Conservation (phyloP, 1,140 invertebrate species). For the Ylistrum balloti region DNA sequence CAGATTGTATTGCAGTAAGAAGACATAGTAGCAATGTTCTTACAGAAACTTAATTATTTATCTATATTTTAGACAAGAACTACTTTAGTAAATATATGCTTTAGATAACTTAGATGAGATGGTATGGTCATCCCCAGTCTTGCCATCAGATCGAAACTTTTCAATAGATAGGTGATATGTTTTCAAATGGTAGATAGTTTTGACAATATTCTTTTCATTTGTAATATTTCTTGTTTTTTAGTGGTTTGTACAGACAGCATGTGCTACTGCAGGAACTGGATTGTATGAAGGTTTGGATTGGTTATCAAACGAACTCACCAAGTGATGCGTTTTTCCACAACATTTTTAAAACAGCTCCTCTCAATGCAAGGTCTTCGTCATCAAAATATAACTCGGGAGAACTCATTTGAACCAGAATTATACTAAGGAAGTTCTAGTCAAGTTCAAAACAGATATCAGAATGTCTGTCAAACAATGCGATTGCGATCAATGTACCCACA, state of each 20-base stretch:
- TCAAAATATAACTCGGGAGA: not conserved
- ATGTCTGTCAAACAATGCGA: not conserved
- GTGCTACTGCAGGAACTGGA: slow-evolving; percentile 97
- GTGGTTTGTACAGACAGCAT: slow-evolving; percentile 99
- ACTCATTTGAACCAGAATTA: not conserved
- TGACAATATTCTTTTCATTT: too few relatives aligned
- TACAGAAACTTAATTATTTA: too few relatives aligned
- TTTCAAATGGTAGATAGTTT: too few relatives aligned
- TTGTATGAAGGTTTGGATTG: slow-evolving; percentile 99
- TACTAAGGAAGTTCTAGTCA: not conserved
- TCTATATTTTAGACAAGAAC: too few relatives aligned
- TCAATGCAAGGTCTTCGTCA: not conserved
- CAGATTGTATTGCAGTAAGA: too few relatives aligned
- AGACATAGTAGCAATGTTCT: too few relatives aligned
- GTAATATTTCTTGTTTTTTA: slow-evolving; percentile 64
- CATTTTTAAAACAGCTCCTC: not conserved
- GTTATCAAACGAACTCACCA: slow-evolving; percentile 91
- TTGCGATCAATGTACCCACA: not conserved
- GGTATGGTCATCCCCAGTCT: too few relatives aligned
- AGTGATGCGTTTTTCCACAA: slow-evolving; percentile 55
- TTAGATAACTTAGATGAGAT: too few relatives aligned
- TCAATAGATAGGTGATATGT: too few relatives aligned
- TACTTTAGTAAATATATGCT: too few relatives aligned
- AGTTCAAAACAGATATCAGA: not conserved
- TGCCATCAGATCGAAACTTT: too few relatives aligned